Base-by-base conservation (phyloP, 2,113 vertebrate genomes). In the Pollimyrus isidori region DNA sequence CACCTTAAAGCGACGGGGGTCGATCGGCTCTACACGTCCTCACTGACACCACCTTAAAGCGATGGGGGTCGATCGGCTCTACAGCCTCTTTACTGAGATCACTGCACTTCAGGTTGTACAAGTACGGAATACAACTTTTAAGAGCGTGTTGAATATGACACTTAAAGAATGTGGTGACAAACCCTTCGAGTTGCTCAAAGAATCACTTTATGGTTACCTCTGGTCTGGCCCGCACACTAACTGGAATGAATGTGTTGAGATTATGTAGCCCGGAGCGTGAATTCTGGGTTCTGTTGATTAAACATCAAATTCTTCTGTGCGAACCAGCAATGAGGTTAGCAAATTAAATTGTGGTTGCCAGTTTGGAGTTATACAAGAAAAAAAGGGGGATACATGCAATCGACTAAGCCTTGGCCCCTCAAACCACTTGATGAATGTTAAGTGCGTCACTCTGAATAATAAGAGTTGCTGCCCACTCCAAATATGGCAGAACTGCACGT, bases 401-500 rank as follows among this genome's bases (percentile, higher is more conserved):
- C 46, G 30, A 52, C 76, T 87, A 73, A 62, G 56, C 26, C 62
- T 17, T 49, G 53, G 87, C 62, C 58, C 62, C 58, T 76, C 89
- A 49, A 86, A 86, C 82, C 45, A 30, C 89, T 86, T 30, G 56
- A 86, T 89, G 89, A 87, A 87, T 42, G 62, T 87, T 87, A 87
- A 73, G 84, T 87, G 86, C 85, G 84, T 89, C 89, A 87, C 26
- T 53, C n/a, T 80, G 65, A 90, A 89, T 82, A 82, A 87, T 87
- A 85, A n/a, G 83, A 73, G 48, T 26, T 65, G 23, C 62, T 39
- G 48, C 85, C 35, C n/a, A 49, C 46, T 26, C 89, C 89, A 86
- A 73, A 65, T 50, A 87, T 69, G 89, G 89, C 89, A 73, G 7
- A 85, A 89, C 91, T 85, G 93, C 91, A 88, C 94, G 93, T 95